Evolutionary conservation across 2,113 vertebrate species (phyloP).

Genomic region (Cepphus grylle): DNA sequence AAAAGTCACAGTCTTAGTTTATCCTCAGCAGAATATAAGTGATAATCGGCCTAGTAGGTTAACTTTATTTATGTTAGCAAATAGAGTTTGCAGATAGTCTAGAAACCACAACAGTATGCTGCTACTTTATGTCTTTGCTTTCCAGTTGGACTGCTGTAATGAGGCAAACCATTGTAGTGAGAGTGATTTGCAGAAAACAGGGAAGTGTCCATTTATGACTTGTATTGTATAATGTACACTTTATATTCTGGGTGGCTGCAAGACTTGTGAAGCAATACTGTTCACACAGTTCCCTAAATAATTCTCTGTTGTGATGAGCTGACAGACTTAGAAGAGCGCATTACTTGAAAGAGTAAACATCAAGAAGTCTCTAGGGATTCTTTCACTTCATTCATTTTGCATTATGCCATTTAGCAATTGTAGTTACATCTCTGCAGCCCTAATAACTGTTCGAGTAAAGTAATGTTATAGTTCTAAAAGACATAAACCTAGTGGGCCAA

Average conservation of each 20-base stretch:
- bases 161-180: not conserved
- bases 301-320: conserved; percentile 41
- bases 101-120: not conserved
- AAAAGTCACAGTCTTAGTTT: not conserved
- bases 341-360: conserved; percentile 50
- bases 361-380: conserved; percentile 16
- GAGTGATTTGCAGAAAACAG: not conserved
- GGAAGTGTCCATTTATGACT: not conserved
- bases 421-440: conserved; percentile 26
- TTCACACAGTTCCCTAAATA: conserved; percentile 30
- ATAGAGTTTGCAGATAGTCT: not conserved
- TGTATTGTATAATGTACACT: not conserved
- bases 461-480: conserved; percentile 32
- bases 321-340: conserved; percentile 20
- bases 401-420: conserved; percentile 26
- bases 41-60: not conserved
- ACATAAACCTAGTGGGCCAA: conserved; percentile 30
- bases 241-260: not conserved
- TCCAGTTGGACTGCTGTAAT: not conserved
- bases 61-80: not conserved
- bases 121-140: not conserved
- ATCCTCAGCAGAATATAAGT: not conserved
- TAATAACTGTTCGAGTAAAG: conserved; percentile 42
- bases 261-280: conserved; percentile 3
- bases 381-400: conserved; percentile 30